Evolutionary conservation across 2,113 vertebrate genomes (phyloP), one percentile per base, ranked within the genome.

Genomic region (Onychorhynchus coronatus): DNA sequence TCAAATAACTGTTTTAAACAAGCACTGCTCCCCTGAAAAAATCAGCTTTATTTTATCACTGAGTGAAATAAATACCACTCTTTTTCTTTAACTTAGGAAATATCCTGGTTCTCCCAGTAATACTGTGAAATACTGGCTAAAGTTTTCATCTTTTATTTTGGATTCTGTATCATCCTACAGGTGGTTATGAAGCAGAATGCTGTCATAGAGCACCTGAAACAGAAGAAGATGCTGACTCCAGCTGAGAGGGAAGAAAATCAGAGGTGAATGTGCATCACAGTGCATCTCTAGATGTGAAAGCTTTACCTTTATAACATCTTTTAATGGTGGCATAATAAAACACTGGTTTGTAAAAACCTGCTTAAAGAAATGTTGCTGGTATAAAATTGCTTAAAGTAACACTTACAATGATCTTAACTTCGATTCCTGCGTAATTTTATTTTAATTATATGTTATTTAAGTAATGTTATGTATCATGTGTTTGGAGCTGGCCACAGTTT

Each of bases 181-280:
- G 98, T 98, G 96, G 98, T 98, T 62, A 98, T 98, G 98, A 99
- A 99, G 95, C 99, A 99, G 96, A 99, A 99, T 85, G 98, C 98
- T 70, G 97, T 99, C 77, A 98, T 99, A 93, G 99, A 99, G 75
- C 99, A 99, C 96, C 98, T 99, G 97, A 99, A 99, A 85, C 99
- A 99, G 97, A 99, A 98, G 98, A 99, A 99, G 97, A 98, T 97
- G 22, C 94, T 99, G 98, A 99, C 99, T 93, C 99, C 99, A 85
- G 98, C 99, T 37, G 99, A 99, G 94, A 98, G 99, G 80, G 99
- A 99, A 95, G 99, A 99, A 97, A 99, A 99, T 97, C 99, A 99
- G 97, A 99, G 99, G 99, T 99, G 97, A 98, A 97, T 93, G 70
- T 79, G 75, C 72, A 70, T 92, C 66, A 46, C 6, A 66, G 44